Percentiles rank a stretch among this genome's conserved stretches.
phyloP scores from a whole-genome alignment of 2,113 vertebrate species.

The Oxyura jamaicensis region DNA sequence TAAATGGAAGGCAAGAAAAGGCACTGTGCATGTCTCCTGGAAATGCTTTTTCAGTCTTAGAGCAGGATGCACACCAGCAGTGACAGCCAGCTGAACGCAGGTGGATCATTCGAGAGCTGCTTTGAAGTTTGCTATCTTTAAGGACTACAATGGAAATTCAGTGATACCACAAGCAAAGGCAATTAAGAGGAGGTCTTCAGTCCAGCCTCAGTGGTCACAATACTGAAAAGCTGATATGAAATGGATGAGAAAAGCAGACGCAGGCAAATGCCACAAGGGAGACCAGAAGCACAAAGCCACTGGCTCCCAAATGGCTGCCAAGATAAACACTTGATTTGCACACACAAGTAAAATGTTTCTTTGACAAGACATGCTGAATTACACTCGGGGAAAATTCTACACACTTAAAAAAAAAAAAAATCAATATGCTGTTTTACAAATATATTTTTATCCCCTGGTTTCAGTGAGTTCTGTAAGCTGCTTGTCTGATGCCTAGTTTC shows the following conservation, averaged over 20 bases:
- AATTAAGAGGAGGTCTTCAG: neutral
- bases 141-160: neutral
- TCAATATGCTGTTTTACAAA: slow-evolving; percentile 9
- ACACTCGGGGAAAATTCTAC: neutral
- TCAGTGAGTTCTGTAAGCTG: slow-evolving; percentile 16
- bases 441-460: slow-evolving; percentile 22
- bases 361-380: neutral
- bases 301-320: neutral
- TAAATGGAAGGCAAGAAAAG: neutral
- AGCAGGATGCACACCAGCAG: neutral
- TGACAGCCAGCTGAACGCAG: neutral
- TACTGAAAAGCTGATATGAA: neutral
- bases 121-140: neutral
- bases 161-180: neutral
- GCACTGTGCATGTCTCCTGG: neutral
- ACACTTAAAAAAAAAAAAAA: neutral
- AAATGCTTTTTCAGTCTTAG: neutral
- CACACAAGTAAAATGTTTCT: neutral
- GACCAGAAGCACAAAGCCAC: neutral
- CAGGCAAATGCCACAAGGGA: neutral
- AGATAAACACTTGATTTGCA: neutral
- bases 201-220: accelerated
- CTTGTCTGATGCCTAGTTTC: neutral
- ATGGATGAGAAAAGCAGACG: neutral
- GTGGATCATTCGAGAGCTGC: neutral